A percentile compares a stretch with the other conserved stretches of the same genome.
These are phyloP conservation scores for Mormyrus lacerda DNA, from an alignment of 2,113 vertebrate species.

Conservation along the genomic window DNA sequence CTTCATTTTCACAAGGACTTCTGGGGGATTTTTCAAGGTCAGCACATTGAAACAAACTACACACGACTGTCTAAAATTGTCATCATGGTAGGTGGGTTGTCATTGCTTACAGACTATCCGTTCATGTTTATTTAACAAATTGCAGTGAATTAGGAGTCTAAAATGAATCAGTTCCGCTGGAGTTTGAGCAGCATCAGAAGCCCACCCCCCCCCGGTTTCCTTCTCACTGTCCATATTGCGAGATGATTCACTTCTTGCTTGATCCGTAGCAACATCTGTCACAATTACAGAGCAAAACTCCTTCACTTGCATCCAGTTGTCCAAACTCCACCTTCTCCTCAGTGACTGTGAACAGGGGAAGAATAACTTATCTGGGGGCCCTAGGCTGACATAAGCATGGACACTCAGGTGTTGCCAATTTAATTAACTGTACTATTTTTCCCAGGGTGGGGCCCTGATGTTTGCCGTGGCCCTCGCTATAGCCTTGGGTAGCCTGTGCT, in stretches of 20 bases:
- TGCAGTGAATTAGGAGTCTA: not conserved
- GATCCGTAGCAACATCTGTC: not conserved
- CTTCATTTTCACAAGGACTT: not conserved
- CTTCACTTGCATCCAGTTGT: not conserved
- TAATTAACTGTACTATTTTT: not conserved
- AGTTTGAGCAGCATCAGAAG: not conserved
- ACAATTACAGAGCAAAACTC: not conserved
- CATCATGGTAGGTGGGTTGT: not conserved
- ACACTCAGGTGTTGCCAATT: not conserved
- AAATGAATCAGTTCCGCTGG: not conserved
- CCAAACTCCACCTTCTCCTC: not conserved
- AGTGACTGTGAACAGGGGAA: not conserved
- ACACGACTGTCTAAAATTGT: not conserved
- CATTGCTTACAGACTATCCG: not conserved
- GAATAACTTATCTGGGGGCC: not conserved
- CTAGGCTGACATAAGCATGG: not conserved
- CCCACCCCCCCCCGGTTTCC: not conserved
- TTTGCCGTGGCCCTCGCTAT: not conserved
- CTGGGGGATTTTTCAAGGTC: not conserved
- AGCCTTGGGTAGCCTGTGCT: not conserved
- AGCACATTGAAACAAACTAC: not conserved
- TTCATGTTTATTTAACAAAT: not conserved
- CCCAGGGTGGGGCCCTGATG: not conserved
- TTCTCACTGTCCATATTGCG: not conserved
- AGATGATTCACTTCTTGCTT: not conserved